Base-by-base conservation (phyloP, 2,888 invertebrate genomes). In the Onthophagus sagittarius region DNA sequence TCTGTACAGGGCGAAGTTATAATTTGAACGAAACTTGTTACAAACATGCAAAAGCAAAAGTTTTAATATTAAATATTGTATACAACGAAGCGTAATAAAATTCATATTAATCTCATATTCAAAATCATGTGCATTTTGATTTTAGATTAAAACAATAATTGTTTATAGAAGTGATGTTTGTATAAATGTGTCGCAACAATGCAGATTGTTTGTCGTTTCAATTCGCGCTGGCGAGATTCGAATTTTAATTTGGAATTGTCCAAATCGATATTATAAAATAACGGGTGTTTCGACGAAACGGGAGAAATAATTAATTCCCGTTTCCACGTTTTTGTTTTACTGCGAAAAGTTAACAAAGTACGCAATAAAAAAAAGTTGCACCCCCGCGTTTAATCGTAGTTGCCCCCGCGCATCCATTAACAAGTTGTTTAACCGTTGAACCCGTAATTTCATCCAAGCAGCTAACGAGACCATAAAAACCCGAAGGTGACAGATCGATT, bases 401-500 rank as follows among this genome's bases (percentile, higher is more conserved):
- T 23, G 23, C 39, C 39, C 39, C 39, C 11, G 23, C 23, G 23
- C 23, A 23, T 53, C 39, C 39, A 53, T 53, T 53, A 53, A 53
- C 39, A 53, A 53, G 39, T 53, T 53, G 39, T 53, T 53, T 53
- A 53, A 53, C 39, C 39, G 39, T 53, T 53, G 39, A 53, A 53
- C 39, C 39, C 39, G 39, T 53, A 53, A 53, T 53, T 53, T 53
- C 39, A 53, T 53, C 39, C 39, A 53, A 53, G 39, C 39, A 53
- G 39, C 39, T 53, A 53, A 53, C 39, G 39, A 53, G 39, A 7
- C 39, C 39, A 11, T 7, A 53, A 53, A 53, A 53, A 53, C 7
- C 39, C 39, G 62, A 70, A 70, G 39, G 62, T 15, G 65, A 70
- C 14, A 69, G 33, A 69, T 15, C 15, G 69, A 69, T 15, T 64